Evolutionary conservation across 2,888 invertebrate species (phyloP).

Genomic region (Patella pellucida): DNA sequence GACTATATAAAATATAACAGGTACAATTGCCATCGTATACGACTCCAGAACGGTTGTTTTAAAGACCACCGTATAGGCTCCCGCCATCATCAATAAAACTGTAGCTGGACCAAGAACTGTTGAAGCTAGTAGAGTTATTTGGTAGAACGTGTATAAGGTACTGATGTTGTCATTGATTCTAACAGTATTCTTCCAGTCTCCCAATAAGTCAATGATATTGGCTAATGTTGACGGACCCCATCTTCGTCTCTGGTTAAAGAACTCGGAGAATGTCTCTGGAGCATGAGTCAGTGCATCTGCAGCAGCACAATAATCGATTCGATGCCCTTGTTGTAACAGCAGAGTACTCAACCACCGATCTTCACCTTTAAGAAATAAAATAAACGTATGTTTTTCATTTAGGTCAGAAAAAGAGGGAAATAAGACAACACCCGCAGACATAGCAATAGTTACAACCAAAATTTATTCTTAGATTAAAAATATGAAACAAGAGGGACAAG

Average conservation of each 20-base stretch:
- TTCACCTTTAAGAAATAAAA: constrained; percentile 77
- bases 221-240: constrained; percentile 99
- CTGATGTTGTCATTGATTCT: constrained; percentile 62
- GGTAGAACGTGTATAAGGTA: constrained; percentile 59
- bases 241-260: constrained; percentile 96
- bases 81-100: constrained; percentile 88
- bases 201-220: constrained; percentile 92
- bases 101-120: constrained; percentile 61
- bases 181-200: constrained; percentile 59
- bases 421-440: background rate
- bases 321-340: constrained; percentile 95
- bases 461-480: too few species aligned
- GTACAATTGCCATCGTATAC: constrained; percentile 92
- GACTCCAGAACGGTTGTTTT: constrained; percentile 97
- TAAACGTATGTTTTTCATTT: too few species aligned
- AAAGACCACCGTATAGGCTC: constrained; percentile 97
- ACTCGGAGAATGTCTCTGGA: constrained; percentile 80
- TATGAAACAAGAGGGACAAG: too few species aligned
- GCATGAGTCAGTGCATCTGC: constrained; percentile 98
- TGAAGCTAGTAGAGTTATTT: constrained; percentile 55
- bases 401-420: background rate
- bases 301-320: constrained; percentile 98
- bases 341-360: constrained; percentile 99
- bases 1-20: constrained; percentile 91
- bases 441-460: background rate